Base-by-base conservation (phyloP, 2,888 invertebrate genomes). In the Aspidiotus destructor region DNA sequence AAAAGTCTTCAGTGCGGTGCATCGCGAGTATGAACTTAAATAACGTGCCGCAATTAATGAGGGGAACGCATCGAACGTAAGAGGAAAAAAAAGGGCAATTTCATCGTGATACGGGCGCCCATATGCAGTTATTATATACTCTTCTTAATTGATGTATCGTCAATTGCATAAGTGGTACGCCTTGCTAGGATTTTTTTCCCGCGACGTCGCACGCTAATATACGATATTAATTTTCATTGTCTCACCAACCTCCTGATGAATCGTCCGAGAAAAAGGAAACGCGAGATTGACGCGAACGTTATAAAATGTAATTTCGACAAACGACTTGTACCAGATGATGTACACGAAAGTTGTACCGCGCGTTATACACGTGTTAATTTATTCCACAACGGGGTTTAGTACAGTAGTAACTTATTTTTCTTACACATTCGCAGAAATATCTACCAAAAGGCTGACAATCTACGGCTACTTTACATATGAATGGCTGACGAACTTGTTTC, bases 381-480 rank as follows among this genome's bases (percentile, higher is more conserved):
- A 28, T 28, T 28, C 28, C 28, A 28, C 28, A 28, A 28, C 28
- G 28, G 28, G 28, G 28, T 28, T 28, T 28, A 28, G 28, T 28
- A 28, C 5, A 28, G 28, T 28, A 28, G 28, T 28, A 28, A 28
- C 28, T 28, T 28, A 28, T 28, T 28, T 28, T 28, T 28, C 28
- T 28, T 28, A 5, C 5, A 28, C 28, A 28, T 28, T 28, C 28
- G 28, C 28, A 28, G 28, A 28, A 28, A 28, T 28, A 5, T 28
- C 28, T 28, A 28, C 28, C 28, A 28, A 28, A 28, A 28, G 28
- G 28, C 52, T 52, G 52, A 15, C 62, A 17, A 62, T 16, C 48
- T 62, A 40, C 13, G 62, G 62, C 48, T 62, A 17, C 52, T 62
- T 62, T 62, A 52, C 62, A 62, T 62, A 62, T 62, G 62, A 62